Evolutionary conservation across 2,888 invertebrate genomes (phyloP), one percentile per base, ranked within the genome.

Genomic region (Leucophenga maculata): DNA sequence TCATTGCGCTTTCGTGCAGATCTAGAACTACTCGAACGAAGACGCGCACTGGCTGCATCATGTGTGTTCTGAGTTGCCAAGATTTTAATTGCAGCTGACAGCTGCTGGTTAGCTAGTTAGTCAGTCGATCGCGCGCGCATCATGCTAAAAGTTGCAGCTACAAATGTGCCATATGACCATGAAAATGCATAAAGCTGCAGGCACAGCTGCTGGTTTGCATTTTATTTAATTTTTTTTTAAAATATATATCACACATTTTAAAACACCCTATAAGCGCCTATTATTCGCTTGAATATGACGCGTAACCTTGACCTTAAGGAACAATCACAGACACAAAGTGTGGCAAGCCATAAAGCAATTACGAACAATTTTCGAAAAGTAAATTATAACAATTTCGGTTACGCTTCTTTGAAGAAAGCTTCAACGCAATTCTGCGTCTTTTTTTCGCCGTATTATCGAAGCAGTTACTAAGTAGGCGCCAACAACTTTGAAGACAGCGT

Each of bases 371-470:
- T 44, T 50, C 52, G 22, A 32, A 44, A 66, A 54, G 32, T 55
- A 77, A 83, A 82, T 83, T 77, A 80, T 82, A 80, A 82, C 79
- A 81, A 80, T 83, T 78, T 83, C 79, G 50, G 85, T 82, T 85
- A 83, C 84, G 85, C 80, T 79, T 84, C 77, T 84, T 82, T 83
- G 77, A 83, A 77, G 80, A 82, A 84, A 79, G 78, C 77, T 16
- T 50, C 50, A 16, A 11, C 13, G 6, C 50, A 50, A 18, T 50
- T 46, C n/a, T 2, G 46, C 6, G 2, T 14, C 3, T 46, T 46
- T 46, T 46, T 46, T 26, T 26, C 2, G 4, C 26, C 8, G 3
- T 11, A 39, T 39, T 39, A 39, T 39, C 39, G 39, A 39, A 39
- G 39, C 50, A 50, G n/a, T n/a, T n/a, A 50, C 2, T 50, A 50